Percentiles rank a stretch among this genome's conserved stretches.
phyloP scores from a whole-genome alignment of 2,797 vertebrate species.

The Rhabdomys pumilio region DNA sequence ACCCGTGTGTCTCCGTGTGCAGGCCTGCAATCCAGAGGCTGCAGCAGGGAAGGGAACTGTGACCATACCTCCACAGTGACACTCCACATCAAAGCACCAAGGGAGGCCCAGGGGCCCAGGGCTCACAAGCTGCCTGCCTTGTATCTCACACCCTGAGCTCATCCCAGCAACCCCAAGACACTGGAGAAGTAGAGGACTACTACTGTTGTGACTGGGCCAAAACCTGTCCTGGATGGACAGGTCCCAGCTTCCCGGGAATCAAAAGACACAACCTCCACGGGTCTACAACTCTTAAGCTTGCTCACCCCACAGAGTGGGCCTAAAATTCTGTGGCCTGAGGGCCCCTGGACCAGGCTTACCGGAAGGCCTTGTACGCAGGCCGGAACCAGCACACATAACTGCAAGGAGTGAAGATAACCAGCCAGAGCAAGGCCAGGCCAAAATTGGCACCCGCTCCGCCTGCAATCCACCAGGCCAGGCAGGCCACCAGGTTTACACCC shows the following conservation, averaged over 20 bases:
- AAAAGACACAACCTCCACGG: not conserved
- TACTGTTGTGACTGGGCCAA: fast-evolving
- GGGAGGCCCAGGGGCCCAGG: not conserved
- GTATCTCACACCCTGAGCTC: not conserved
- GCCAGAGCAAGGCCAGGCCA: constrained; percentile 95
- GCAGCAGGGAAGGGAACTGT: not conserved
- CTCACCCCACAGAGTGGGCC: not conserved
- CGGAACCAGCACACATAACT: constrained; percentile 97
- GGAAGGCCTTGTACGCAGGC: constrained; percentile 97
- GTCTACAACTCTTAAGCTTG: not conserved
- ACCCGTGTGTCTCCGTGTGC: too few species aligned
- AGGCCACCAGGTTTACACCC: constrained; percentile 93
- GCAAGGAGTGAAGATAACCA: constrained; percentile 96
- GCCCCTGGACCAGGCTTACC: constrained; percentile 88
- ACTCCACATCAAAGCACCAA: not conserved
- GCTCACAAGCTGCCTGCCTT: not conserved
- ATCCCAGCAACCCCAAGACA: not conserved
- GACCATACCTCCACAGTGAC: not conserved
- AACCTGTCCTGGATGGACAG: too few species aligned
- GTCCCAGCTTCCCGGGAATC: not conserved
- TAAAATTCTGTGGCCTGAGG: too few species aligned
- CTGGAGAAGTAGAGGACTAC: fast-evolving
- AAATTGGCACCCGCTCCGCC: constrained; percentile 93
- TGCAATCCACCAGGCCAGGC: constrained; percentile 97
- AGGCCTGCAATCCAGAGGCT: too few species aligned